Conservation (phyloP, 2,888 invertebrate genomes). For the Lamellibrachia columna region DNA sequence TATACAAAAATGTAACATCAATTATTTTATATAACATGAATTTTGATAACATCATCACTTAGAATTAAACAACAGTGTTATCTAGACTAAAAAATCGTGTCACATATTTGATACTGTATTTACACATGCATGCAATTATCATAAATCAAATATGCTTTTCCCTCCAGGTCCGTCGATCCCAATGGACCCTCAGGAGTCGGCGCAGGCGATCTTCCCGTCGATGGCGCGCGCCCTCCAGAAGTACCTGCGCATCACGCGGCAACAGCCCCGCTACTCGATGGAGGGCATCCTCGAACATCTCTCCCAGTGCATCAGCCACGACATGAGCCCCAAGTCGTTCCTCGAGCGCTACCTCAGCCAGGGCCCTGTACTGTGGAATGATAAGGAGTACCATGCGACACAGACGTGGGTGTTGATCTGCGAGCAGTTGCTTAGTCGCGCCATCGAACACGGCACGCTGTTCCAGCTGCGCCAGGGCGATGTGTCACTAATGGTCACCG, state of each 20-base stretch:
- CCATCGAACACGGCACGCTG: slow-evolving; percentile 82
- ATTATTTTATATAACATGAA: background rate
- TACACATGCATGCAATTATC: too few relatives aligned
- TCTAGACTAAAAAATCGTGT: too few relatives aligned
- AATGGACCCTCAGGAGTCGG: slow-evolving; percentile 94
- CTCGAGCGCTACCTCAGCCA: slow-evolving; percentile 90
- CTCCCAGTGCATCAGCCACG: slow-evolving; percentile 90
- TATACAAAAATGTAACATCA: too few relatives aligned
- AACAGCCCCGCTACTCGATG: slow-evolving; percentile 94
- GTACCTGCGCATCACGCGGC: slow-evolving; percentile 91
- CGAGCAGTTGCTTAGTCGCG: slow-evolving; percentile 87
- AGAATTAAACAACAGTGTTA: background rate
- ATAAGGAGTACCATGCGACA: slow-evolving; percentile 65
- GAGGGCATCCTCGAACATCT: slow-evolving; percentile 91
- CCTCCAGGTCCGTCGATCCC: slow-evolving; percentile 76
- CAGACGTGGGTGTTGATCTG: slow-evolving; percentile 97
- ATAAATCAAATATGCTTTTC: background rate
- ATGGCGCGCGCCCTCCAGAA: slow-evolving; percentile 96
- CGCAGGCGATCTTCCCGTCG: slow-evolving; percentile 96
- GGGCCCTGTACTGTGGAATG: slow-evolving; percentile 70
- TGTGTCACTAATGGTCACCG: slow-evolving; percentile 87
- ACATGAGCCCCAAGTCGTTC: slow-evolving; percentile 92
- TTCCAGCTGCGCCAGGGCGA: slow-evolving; percentile 86
- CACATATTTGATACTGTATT: too few relatives aligned
- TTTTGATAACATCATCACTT: background rate